phyloP scores from a whole-genome alignment of 37 sponge, comb jelly and placozoan species.

The Mnemiopsis leidyi region DNA sequence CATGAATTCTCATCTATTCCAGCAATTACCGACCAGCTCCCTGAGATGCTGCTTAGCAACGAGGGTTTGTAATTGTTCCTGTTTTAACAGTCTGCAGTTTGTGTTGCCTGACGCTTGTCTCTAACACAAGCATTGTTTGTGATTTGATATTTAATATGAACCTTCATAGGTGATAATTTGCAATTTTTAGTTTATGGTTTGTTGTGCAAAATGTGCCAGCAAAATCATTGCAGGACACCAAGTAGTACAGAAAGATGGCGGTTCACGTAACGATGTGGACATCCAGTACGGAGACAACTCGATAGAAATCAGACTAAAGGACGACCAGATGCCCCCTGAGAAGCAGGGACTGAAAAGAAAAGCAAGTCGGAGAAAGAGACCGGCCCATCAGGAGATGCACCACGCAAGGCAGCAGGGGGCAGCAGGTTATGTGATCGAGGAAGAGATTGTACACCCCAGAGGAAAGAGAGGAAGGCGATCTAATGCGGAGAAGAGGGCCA shows the following conservation, averaged over 20 bases:
- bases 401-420: not conserved
- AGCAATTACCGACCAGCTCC: conserved; percentile 47
- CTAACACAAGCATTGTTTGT: too few species aligned
- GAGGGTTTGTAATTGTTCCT: not conserved
- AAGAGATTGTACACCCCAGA: not conserved
- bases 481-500: conserved; percentile 7
- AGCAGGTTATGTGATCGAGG: conserved; percentile 20
- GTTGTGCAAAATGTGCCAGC: too few species aligned
- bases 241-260: not conserved
- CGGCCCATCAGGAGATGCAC: not conserved
- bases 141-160: too few species aligned
- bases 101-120: too few species aligned
- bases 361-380: not conserved
- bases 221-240: conserved; percentile 5
- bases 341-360: conserved; percentile 38
- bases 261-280: conserved; percentile 35
- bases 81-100: too few species aligned
- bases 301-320: conserved; percentile 55
- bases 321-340: conserved; percentile 42
- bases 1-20: conserved; percentile 34
- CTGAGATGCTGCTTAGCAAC: conserved; percentile 24
- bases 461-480: not conserved
- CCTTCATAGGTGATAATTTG: too few species aligned
- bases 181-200: too few species aligned
- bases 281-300: conserved; percentile 63